Conservation (phyloP, 2,113 vertebrate species). For the Oceanodroma tethys region DNA sequence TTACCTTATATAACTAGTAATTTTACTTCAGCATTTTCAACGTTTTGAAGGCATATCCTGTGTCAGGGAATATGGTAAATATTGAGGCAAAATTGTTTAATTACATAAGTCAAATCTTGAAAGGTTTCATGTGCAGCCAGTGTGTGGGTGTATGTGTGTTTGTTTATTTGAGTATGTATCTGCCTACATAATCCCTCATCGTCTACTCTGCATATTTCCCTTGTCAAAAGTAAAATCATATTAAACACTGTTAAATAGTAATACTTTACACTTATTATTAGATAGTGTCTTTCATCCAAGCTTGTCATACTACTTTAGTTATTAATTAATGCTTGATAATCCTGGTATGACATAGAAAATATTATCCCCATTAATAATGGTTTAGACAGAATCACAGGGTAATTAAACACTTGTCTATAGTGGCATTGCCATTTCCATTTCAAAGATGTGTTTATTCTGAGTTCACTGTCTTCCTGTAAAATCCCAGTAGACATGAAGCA, state of each 20-base stretch:
- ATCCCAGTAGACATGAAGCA: neutral
- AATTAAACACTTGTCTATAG: neutral
- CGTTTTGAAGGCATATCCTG: neutral
- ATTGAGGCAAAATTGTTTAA: neutral
- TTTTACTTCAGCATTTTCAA: neutral
- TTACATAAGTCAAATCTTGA: neutral
- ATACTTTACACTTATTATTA: neutral
- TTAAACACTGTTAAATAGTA: neutral
- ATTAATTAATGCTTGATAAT: neutral
- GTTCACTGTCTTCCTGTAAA: neutral
- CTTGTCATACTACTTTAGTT: neutral
- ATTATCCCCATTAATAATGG: neutral
- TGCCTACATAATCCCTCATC: neutral
- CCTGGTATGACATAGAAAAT: neutral
- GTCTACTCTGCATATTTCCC: neutral
- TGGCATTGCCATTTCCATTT: neutral
- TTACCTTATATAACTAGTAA: neutral
- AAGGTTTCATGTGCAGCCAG: neutral
- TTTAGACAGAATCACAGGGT: neutral
- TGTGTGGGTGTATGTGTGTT: neutral
- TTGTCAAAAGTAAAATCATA: neutral
- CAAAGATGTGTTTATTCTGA: neutral
- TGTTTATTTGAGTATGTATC: constrained; percentile 12
- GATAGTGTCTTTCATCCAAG: neutral
- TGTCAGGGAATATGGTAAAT: neutral